A percentile compares a stretch with the other conserved stretches of the same genome.
Evolutionary conservation across 2,113 vertebrate genomes (phyloP).

Genomic region (Acinonyx jubatus): DNA sequence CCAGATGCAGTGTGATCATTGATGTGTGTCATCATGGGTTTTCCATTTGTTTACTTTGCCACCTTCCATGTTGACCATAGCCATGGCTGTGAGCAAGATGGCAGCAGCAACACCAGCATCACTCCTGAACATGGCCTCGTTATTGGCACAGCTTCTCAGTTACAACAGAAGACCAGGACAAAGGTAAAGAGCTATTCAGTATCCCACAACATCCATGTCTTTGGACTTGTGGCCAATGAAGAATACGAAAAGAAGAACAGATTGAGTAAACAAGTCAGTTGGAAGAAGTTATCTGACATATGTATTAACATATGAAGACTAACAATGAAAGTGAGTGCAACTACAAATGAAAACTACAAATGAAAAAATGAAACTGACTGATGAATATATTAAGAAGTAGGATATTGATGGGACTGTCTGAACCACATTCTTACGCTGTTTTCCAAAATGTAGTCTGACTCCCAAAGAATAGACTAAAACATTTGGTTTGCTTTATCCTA

Average conservation of each 20-base stretch:
- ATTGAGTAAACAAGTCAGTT: neutral
- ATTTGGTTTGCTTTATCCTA: neutral
- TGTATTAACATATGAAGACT: neutral
- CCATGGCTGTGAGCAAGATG: neutral
- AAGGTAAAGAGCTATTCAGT: neutral
- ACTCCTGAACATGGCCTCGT: neutral
- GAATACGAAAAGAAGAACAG: neutral
- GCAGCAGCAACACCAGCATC: neutral
- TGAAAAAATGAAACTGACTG: neutral
- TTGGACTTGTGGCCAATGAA: neutral
- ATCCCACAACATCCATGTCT: neutral
- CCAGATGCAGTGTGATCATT: neutral
- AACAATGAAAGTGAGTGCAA: neutral
- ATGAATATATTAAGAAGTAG: neutral
- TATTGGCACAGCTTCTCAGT: neutral
- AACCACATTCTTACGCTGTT: neutral
- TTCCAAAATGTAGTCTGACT: neutral
- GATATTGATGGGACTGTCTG: neutral
- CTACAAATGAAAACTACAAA: too few species aligned
- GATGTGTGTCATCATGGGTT: neutral
- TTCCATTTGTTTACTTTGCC: too few species aligned
- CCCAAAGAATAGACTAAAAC: neutral
- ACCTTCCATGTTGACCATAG: neutral
- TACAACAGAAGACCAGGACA: neutral
- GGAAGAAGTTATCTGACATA: neutral